Percentiles rank a stretch among this genome's conserved stretches.
phyloP scores from a whole-genome alignment of 2,113 vertebrate species.

The Psammodynastes pulverulentus region DNA sequence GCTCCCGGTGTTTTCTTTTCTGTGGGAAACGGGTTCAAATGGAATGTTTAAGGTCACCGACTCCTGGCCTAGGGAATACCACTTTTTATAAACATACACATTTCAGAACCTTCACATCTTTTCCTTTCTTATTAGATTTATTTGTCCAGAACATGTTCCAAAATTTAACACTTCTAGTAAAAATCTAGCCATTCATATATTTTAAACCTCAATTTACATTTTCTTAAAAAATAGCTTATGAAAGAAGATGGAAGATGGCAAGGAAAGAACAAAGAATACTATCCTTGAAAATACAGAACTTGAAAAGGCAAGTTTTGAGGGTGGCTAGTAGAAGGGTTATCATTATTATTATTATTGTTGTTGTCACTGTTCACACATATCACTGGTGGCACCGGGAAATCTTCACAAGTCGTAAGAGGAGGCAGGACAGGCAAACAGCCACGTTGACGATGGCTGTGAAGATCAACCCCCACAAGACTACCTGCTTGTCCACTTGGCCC shows the following conservation, averaged over 20 bases:
- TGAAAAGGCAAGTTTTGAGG: not conserved
- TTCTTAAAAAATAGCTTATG: not conserved
- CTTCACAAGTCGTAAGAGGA: not conserved
- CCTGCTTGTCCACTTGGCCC: constrained; percentile 12
- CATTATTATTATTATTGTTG: not conserved
- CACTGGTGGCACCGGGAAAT: not conserved
- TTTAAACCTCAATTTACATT: not conserved
- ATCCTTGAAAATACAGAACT: not conserved
- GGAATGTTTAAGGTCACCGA: too few species aligned
- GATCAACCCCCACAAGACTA: constrained; percentile 1
- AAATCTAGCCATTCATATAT: not conserved
- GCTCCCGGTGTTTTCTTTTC: too few species aligned
- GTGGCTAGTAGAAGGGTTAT: not conserved
- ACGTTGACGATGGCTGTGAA: not conserved
- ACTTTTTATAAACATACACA: not conserved
- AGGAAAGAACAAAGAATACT: not conserved
- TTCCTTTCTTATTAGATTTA: not conserved
- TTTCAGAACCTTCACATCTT: not conserved
- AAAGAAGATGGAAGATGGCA: not conserved
- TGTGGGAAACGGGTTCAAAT: too few species aligned
- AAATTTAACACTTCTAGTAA: not conserved
- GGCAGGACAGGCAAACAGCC: not conserved
- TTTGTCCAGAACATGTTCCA: not conserved
- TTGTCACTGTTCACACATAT: not conserved
- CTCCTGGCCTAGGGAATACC: not conserved